These are phyloP conservation scores for Drosophila repletoides DNA, from an alignment of 1,140 invertebrate genomes.

Conservation along the genomic window DNA sequence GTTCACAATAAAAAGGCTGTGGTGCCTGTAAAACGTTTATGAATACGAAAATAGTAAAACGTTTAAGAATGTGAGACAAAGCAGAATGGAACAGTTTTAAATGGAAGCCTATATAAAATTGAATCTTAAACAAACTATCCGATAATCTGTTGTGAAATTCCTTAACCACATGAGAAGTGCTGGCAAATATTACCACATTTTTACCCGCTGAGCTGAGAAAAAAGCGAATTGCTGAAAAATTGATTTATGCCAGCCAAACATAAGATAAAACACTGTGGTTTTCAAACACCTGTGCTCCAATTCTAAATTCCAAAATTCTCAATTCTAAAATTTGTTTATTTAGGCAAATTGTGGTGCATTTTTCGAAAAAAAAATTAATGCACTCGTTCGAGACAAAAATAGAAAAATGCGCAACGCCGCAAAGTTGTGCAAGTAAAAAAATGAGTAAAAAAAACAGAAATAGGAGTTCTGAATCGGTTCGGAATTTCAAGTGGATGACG, in stretches of 20 bases:
- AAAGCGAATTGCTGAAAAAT: conserved; percentile 12
- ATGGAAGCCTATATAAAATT: neutral
- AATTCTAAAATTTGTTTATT: conserved; percentile 52
- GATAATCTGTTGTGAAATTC: neutral
- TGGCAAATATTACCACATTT: conserved; percentile 15
- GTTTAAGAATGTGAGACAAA: too few species aligned
- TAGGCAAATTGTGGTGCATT: conserved; percentile 31
- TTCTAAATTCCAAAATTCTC: conserved; percentile 21
- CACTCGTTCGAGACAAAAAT: conserved; percentile 3
- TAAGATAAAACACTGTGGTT: conserved; percentile 18
- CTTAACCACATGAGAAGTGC: too few species aligned
- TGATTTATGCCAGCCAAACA: conserved; percentile 52
- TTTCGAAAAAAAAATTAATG: conserved; percentile 4
- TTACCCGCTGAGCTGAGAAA: neutral
- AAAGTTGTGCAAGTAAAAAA: conserved; percentile 20
- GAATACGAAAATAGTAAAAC: too few species aligned
- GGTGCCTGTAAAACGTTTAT: too few species aligned
- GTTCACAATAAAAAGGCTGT: too few species aligned
- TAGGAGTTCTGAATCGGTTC: conserved; percentile 5
- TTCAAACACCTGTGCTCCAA: conserved; percentile 67
- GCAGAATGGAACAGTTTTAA: too few species aligned
- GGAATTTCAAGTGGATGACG: neutral
- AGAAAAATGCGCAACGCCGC: conserved; percentile 22
- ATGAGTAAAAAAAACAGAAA: neutral
- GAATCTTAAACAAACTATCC: neutral